Evolutionary conservation across 2,797 vertebrate genomes (phyloP), one percentile per base, ranked within the genome.

Genomic region (Natrix natrix): DNA sequence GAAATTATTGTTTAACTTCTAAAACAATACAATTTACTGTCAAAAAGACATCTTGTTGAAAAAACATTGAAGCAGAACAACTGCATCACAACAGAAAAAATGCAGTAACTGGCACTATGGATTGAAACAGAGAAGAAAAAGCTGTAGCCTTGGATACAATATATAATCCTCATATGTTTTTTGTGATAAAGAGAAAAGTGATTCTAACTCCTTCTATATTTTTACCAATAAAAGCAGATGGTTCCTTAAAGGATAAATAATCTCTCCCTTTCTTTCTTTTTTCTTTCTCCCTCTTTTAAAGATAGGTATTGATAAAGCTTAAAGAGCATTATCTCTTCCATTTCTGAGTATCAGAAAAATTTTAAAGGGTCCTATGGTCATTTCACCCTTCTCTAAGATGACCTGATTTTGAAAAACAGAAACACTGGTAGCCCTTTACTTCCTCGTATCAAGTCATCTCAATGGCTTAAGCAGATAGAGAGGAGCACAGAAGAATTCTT

Each of bases 31-130:
- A 66, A n/a, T 0, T 11, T 56, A 22, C 24, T 24, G 0, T 69
- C 12, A 32, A 59, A 90, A 91, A 74, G 60, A 32, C 26, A 90
- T 90, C 92, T 92, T 87, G n/a, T 86, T 90, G 37, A 8, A 91
- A 91, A 8, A 26, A 63, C 83, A 0, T 20, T n/a, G 87, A 91
- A 74, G 87, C 5, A 20, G 55, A 83, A 61, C 37, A 24, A 54
- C 37, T 0, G 0, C 3, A 91, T 78, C 61, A 91, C 55, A 37
- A 28, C 6, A 2, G 43, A 66, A 55, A 55, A 91, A 91, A 88
- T 57, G 56, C 52, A 60, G 12, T 28, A 87, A 87, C 55, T 93
- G n/a, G 37, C 87, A 55, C n/a, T 37, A 32, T 37, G 32, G 16
- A 74, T 74, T 74, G 43, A n/a, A 59, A 78, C 8, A 90, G 20